Evolutionary conservation across 2,797 vertebrate species (phyloP).

Genomic region (Siniperca undulata): DNA sequence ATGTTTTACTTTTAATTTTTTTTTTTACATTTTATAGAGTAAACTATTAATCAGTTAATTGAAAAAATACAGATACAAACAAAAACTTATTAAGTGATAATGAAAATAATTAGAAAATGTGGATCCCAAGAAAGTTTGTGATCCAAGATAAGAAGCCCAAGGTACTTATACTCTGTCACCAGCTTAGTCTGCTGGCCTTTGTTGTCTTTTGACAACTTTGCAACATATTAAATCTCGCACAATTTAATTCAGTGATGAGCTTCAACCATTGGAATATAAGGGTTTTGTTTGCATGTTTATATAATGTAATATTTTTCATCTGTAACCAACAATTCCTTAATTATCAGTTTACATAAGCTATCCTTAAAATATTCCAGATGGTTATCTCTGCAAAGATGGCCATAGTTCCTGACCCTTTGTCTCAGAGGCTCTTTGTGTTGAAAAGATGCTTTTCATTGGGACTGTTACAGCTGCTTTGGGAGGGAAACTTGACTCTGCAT

Average conservation of each 20-base stretch:
- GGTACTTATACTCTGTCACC: slow-evolving; percentile 6
- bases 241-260: not conserved
- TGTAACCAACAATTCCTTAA: not conserved
- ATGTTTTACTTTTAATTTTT: not conserved
- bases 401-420: slow-evolving; percentile 39
- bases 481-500: slow-evolving; percentile 65
- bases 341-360: not conserved
- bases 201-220: not conserved
- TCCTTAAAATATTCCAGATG: slow-evolving; percentile 7
- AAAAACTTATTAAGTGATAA: too few species aligned
- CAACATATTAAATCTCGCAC: not conserved
- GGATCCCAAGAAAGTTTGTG: slow-evolving; percentile 4
- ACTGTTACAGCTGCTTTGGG: slow-evolving; percentile 31
- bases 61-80: not conserved
- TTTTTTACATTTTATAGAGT: not conserved
- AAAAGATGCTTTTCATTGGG: slow-evolving; percentile 41
- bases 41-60: not conserved
- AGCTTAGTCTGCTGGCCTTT: not conserved
- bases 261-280: not conserved
- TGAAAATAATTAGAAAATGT: too few species aligned
- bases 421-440: slow-evolving; percentile 45
- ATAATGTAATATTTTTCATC: not conserved
- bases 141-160: slow-evolving; percentile 20
- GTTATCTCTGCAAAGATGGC: slow-evolving; percentile 2
- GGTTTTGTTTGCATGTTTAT: not conserved